Conservation (phyloP, 1,140 invertebrate species). For the Ips nitidus region DNA sequence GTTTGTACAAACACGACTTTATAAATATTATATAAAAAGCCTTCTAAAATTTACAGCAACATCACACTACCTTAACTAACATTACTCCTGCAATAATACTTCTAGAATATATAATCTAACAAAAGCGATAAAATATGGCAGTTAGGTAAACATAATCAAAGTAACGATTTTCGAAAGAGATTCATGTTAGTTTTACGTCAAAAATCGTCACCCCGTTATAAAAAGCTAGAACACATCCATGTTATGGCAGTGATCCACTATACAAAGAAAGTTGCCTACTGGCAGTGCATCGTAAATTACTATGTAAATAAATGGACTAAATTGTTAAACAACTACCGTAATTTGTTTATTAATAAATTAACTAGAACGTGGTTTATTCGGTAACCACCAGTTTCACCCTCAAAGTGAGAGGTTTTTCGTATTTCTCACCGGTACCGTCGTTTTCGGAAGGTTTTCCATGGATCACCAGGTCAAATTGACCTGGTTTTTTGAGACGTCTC, state of each 20-base stretch:
- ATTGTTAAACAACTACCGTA: too few relatives aligned
- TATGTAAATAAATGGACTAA: too few relatives aligned
- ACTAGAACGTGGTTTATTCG: conserved; percentile 15
- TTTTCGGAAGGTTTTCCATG: conserved; percentile 54
- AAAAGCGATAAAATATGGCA: conserved; percentile 6
- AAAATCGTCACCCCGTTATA: too few relatives aligned
- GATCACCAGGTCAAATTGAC: conserved; percentile 61
- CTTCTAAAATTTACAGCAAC: conserved; percentile 13
- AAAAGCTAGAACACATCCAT: neutral
- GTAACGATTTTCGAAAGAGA: neutral
- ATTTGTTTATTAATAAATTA: conserved; percentile 17
- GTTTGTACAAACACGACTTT: conserved; percentile 13
- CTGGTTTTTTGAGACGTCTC: conserved; percentile 58
- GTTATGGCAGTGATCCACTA: neutral
- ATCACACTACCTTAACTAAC: conserved; percentile 5
- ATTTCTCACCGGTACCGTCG: conserved; percentile 45
- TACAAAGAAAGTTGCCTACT: neutral
- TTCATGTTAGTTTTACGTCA: neutral
- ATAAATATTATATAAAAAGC: conserved; percentile 17
- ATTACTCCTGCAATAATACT: conserved; percentile 4
- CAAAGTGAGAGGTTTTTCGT: conserved; percentile 60
- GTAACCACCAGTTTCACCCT: conserved; percentile 52
- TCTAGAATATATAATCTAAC: neutral
- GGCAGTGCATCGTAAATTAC: neutral
- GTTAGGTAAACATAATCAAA: neutral